Evolutionary conservation across 2,797 vertebrate species (phyloP).

Genomic region (Leptodactylus fallax): DNA sequence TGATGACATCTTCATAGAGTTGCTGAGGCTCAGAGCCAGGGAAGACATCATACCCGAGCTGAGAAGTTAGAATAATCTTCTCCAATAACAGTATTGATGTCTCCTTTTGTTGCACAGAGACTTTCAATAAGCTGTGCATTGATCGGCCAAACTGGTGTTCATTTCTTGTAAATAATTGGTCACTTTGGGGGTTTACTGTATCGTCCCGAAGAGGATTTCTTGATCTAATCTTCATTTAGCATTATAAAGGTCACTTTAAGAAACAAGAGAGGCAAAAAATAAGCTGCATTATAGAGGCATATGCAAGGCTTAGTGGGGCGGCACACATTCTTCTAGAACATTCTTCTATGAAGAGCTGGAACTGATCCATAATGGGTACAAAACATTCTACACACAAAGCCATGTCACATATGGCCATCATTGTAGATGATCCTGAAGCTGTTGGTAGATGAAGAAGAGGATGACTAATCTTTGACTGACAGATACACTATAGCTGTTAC

Average conservation of each 20-base stretch:
- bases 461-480: not conserved
- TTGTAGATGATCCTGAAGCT: not conserved
- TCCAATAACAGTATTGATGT: slow-evolving; percentile 34
- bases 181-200: slow-evolving; percentile 7
- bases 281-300: not conserved
- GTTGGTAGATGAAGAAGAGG: not conserved
- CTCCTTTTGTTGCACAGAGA: slow-evolving; percentile 17
- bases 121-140: slow-evolving; percentile 28
- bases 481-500: not conserved
- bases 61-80: slow-evolving; percentile 5
- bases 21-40: not conserved
- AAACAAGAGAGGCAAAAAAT: not conserved
- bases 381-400: not conserved
- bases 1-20: not conserved
- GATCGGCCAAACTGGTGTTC: not conserved
- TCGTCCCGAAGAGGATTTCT: not conserved
- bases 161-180: slow-evolving; percentile 21
- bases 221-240: not conserved
- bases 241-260: not conserved
- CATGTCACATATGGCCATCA: not conserved
- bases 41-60: not conserved
- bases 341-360: not conserved
- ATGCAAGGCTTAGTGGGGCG: not conserved
- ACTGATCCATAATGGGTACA: not conserved
- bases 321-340: too few relatives aligned